Evolutionary conservation across 2,797 vertebrate genomes (phyloP), one percentile per base, ranked within the genome.

Genomic region (Diplodus sargus): DNA sequence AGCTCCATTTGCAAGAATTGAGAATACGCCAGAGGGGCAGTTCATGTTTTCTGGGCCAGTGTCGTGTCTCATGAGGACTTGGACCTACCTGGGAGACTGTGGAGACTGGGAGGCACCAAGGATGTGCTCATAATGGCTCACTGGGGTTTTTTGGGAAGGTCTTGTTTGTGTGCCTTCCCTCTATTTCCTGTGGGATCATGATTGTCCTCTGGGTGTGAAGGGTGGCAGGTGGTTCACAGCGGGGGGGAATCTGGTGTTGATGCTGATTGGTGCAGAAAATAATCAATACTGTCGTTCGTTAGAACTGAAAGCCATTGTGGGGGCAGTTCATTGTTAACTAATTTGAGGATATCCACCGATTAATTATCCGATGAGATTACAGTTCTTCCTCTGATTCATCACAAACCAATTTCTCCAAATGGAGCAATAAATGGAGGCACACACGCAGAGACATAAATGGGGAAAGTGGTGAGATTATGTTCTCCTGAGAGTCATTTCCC

Each of bases 141-240:
- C 82, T 18, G 48, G 81, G 83, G 78, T 65, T 81, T 87, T 83
- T 76, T 52, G 28, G 63, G 68, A 49, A 18, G 28, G n/a, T 56
- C 64, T 84, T 92, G 87, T 93, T 93, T 89, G 73, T 89, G 82
- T 51, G 56, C 63, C 48, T 81, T 71, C 60, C 69, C n/a, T 1
- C 20, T 49, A 17, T 74, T 58, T 81, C 88, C 85, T 69, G 60
- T 9, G 76, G 84, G 84, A 82, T 28, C 8, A n/a, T 4, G 53
- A 71, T 12, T 20, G 48, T 20, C 47, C 54, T 70, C 52, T 83
- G 74, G 70, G 70, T 78, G 66, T 66, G 58, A 42, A 69, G 62
- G 56, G 42, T 70, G 56, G 30, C 28, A 23, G 56, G 52, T 51
- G 54, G 62, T 48, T 69, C 23, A 58, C 68, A 64, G 42, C 4